phyloP scores from a whole-genome alignment of 2,888 invertebrate genomes.

The Slavum lentiscoides region DNA sequence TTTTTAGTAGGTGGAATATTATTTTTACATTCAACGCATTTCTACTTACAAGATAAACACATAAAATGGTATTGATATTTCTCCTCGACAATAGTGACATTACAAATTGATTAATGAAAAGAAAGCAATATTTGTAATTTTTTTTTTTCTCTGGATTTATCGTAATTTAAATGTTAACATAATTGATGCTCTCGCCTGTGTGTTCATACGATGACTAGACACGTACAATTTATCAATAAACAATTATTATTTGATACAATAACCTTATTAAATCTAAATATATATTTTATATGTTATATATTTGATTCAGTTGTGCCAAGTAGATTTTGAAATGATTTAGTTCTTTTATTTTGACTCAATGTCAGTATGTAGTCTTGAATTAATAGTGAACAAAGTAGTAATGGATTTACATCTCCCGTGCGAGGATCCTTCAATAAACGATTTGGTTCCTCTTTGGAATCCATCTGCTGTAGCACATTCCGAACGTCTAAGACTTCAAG shows the following conservation, averaged over 20 bases:
- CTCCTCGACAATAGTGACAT: no score
- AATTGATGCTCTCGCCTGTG: not conserved
- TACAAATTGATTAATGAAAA: not conserved
- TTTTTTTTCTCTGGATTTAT: not conserved
- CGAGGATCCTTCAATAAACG: slow-evolving; percentile 31
- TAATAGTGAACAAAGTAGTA: slow-evolving; percentile 18
- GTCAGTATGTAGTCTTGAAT: slow-evolving; percentile 33
- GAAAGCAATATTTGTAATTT: not conserved
- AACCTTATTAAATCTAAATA: slow-evolving; percentile 44
- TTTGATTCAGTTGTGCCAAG: slow-evolving; percentile 44
- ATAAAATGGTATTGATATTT: no score
- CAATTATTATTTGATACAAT: slow-evolving; percentile 18
- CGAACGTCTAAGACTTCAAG: slow-evolving; percentile 45
- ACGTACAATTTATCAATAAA: not conserved
- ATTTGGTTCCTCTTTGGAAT: slow-evolving; percentile 51
- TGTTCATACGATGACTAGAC: not conserved
- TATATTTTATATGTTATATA: slow-evolving; percentile 1
- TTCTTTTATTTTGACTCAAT: slow-evolving; percentile 34
- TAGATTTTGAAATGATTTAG: slow-evolving; percentile 49
- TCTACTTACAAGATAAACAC: no score
- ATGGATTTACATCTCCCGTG: slow-evolving; percentile 52
- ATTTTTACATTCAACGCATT: no score
- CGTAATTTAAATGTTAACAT: not conserved
- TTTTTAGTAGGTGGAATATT: no score
- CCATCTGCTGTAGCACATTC: slow-evolving; percentile 35